These are phyloP conservation scores for Sapajus apella DNA, from an alignment of 2,113 vertebrate species.

Conservation along the genomic window DNA sequence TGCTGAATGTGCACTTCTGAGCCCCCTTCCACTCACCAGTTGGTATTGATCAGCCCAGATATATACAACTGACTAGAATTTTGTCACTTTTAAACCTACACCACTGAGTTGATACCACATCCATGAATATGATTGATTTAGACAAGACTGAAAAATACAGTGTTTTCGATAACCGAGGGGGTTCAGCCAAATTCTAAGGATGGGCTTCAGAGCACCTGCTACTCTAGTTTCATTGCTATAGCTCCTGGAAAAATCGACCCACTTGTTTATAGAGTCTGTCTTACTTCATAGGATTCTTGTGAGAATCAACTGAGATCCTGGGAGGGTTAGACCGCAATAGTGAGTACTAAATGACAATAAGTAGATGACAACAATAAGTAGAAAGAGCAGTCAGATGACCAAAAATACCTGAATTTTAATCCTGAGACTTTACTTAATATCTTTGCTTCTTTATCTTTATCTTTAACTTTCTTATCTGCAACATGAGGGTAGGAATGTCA, in stretches of 20 bases:
- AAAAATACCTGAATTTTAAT: constrained; percentile 1
- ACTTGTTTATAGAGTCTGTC: constrained; percentile 10
- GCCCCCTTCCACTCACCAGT: background rate
- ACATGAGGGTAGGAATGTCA: background rate
- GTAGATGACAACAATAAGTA: too few species aligned
- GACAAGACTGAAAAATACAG: background rate
- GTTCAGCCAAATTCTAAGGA: background rate
- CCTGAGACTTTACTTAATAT: background rate
- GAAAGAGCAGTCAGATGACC: background rate
- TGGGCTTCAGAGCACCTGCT: background rate
- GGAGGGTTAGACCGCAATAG: background rate
- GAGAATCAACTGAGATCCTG: constrained; percentile 36
- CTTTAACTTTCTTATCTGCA: background rate
- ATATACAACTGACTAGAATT: background rate
- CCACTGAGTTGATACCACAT: background rate
- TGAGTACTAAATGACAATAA: too few species aligned
- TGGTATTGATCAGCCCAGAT: background rate
- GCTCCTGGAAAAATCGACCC: background rate
- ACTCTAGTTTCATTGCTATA: background rate
- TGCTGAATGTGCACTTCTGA: accelerated
- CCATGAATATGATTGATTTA: background rate
- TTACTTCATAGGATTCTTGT: background rate
- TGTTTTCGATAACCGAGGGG: background rate
- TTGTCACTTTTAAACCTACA: background rate
- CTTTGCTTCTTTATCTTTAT: background rate